phyloP scores from a whole-genome alignment of 2,113 vertebrate species.

The Scortum barcoo region DNA sequence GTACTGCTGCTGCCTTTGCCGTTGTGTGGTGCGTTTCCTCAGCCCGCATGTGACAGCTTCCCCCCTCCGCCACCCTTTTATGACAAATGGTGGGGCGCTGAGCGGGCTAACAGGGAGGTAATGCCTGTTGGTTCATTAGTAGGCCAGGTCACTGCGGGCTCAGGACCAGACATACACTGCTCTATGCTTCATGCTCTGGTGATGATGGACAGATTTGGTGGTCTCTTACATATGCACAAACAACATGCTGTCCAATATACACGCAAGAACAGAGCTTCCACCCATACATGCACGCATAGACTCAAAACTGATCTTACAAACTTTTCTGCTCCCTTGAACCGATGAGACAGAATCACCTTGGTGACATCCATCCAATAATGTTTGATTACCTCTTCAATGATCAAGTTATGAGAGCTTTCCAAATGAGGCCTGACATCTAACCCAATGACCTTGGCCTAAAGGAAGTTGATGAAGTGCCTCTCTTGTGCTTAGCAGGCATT shows the following conservation, averaged over 20 bases:
- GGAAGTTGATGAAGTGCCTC: conserved; percentile 10
- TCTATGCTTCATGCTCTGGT: not conserved
- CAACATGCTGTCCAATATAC: not conserved
- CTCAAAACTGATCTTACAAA: not conserved
- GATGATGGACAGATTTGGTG: conserved; percentile 30
- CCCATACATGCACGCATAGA: not conserved
- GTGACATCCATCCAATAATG: not conserved
- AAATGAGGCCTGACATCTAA: conserved; percentile 46
- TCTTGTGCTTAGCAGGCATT: conserved; percentile 19
- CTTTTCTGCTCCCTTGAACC: not conserved
- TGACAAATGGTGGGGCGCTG: conserved; percentile 75
- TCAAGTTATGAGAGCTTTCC: not conserved
- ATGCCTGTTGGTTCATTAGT: conserved; percentile 75
- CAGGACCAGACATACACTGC: conserved; percentile 33
- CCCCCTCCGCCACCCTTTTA: conserved; percentile 49
- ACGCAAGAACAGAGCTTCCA: not conserved
- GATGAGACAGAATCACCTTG: not conserved
- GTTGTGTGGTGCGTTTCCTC: conserved; percentile 56
- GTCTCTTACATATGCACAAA: conserved; percentile 10
- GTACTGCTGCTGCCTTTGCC: conserved; percentile 26
- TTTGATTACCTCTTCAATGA: conserved; percentile 30
- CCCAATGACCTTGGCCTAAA: conserved; percentile 35
- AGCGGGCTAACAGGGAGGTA: conserved; percentile 74
- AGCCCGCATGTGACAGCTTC: conserved; percentile 67
- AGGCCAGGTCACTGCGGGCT: conserved; percentile 68